phyloP scores from a whole-genome alignment of 2,113 vertebrate species.

The Poicephalus gulielmi region DNA sequence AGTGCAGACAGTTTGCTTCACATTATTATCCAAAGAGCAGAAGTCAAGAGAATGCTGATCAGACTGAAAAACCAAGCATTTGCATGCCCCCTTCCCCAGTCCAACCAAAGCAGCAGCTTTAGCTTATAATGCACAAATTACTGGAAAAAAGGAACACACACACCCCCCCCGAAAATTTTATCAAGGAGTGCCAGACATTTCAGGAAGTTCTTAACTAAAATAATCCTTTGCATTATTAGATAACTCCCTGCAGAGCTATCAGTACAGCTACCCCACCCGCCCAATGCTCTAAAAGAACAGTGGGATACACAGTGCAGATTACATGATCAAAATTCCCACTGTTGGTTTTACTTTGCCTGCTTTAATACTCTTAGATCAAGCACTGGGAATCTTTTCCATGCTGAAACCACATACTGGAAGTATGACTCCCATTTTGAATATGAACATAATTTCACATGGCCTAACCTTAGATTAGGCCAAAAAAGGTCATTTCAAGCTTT shows the following conservation, averaged over 20 bases:
- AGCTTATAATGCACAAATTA: background rate
- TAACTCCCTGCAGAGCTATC: background rate
- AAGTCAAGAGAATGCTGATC: background rate
- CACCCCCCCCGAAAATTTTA: background rate
- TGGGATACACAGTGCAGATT: background rate
- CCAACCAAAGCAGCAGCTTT: background rate
- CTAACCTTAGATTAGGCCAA: background rate
- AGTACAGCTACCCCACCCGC: background rate
- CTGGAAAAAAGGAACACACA: background rate
- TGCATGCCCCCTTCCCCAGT: background rate
- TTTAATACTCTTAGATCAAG: background rate
- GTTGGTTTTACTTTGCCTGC: background rate
- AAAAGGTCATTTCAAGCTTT: background rate
- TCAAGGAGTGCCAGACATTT: background rate
- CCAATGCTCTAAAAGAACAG: background rate
- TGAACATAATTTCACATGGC: background rate
- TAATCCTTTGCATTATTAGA: background rate
- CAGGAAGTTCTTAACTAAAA: background rate
- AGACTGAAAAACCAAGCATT: background rate
- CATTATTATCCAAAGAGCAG: background rate
- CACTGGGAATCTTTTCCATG: background rate
- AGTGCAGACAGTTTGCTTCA: background rate
- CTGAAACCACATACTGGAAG: background rate
- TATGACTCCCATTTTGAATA: background rate
- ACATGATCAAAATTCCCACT: background rate